Base-by-base conservation (phyloP, 1,140 invertebrate genomes). In the Drosophila saltans region DNA sequence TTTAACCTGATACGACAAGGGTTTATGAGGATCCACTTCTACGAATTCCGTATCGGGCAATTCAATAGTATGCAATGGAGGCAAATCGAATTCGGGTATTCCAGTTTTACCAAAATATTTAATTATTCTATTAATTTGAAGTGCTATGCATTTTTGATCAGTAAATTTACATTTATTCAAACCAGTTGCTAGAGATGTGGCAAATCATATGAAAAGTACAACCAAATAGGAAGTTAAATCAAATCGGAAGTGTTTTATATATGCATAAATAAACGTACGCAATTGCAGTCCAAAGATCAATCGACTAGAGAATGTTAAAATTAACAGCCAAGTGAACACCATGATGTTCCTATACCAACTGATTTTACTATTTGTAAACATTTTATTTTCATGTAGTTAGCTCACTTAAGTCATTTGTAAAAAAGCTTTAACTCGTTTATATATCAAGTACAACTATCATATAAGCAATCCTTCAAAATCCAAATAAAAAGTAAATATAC, bases 81-180 rank as follows among this genome's bases (percentile, higher is more conserved):
- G 30, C 30, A 58, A n/a, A 1, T 58, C 7, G 1, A 58, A 58
- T 21, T 58, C 56, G 30, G 56, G 28, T 36, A 58, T 7, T 9
- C 11, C 28, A 30, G 7, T 33, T 9, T 33, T 58, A 2, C 30
- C 56, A 58, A 33, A 26, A 9, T 16, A 11, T 58, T 58, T 58
- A 36, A 58, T 58, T n/a, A 58, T 16, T 16, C 36, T 33, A 21
- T 58, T 58, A 1, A 58, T 10, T 6, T 1, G 7, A 9, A 3
- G 36, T 30, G 10, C 56, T n/a, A 58, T 7, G 16, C 56, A 58
- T 58, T 10, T 58, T 16, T 58, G 56, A 58, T 58, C 56, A 2
- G 28, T 33, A 16, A 33, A 33, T 8, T 36, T 58, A 9, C 56
- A 58, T 21, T 21, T 24, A 52, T 26, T 24, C 8, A 52, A 10